Evolutionary conservation across 2,888 invertebrate genomes (phyloP).

Genomic region (Chaetogeoica ovagalla): DNA sequence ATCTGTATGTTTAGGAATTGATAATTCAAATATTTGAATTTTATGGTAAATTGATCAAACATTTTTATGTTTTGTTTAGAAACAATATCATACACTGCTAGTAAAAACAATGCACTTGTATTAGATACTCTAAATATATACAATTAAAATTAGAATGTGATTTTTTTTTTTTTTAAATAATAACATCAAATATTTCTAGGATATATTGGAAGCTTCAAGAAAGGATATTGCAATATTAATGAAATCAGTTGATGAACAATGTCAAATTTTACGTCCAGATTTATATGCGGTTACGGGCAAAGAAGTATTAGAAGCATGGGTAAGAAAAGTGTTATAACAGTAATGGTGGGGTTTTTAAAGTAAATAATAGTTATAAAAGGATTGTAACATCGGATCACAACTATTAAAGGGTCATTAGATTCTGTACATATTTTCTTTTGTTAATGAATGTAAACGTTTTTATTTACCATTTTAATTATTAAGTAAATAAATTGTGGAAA

Average conservation of each 20-base stretch:
- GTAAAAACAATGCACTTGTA: too few species aligned
- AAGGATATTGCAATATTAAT: slow-evolving; percentile 9
- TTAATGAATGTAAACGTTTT: neutral
- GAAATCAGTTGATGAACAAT: slow-evolving; percentile 28
- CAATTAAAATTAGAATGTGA: neutral
- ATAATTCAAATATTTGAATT: too few species aligned
- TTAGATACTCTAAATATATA: neutral
- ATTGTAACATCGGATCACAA: neutral
- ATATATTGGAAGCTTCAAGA: slow-evolving; percentile 41
- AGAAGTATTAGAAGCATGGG: slow-evolving; percentile 17
- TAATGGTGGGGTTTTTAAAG: neutral
- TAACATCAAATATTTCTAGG: slow-evolving; percentile 4
- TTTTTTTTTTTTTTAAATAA: too few species aligned
- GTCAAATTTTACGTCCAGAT: slow-evolving; percentile 24
- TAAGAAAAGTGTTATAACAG: slow-evolving; percentile 12
- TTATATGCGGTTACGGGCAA: slow-evolving; percentile 3
- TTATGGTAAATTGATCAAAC: too few species aligned
- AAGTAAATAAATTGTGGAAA: neutral
- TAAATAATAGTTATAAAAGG: neutral
- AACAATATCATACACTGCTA: too few species aligned
- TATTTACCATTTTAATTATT: neutral
- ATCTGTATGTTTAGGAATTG: too few species aligned
- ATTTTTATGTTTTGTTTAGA: too few species aligned
- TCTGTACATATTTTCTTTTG: neutral
- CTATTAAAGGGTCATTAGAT: neutral